A percentile compares a stretch with the other conserved stretches of the same genome.
These are phyloP conservation scores for Dromococcyx pavoninus DNA, from an alignment of 2,797 vertebrate genomes.

Conservation along the genomic window DNA sequence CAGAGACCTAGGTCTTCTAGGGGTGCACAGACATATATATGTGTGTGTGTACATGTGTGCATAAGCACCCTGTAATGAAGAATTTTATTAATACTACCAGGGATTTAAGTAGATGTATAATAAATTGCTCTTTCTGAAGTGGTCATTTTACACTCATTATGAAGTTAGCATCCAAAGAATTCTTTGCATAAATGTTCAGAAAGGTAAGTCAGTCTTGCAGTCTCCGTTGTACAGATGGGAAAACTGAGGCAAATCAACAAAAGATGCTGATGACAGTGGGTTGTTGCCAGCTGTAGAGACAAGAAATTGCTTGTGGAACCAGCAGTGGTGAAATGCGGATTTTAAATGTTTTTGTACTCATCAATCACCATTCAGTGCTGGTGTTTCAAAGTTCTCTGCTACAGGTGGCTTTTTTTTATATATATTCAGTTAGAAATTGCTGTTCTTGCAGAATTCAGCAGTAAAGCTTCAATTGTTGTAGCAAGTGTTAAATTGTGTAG, in stretches of 20 bases:
- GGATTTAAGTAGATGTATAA: neutral
- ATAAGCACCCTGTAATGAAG: neutral
- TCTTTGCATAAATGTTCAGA: neutral
- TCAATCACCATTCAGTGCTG: neutral
- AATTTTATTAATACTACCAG: neutral
- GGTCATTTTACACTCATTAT: neutral
- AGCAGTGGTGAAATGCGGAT: neutral
- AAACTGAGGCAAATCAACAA: neutral
- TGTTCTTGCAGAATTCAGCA: neutral
- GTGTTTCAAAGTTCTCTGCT: neutral
- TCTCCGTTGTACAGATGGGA: neutral
- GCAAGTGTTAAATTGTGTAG: neutral
- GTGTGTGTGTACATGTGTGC: too few species aligned
- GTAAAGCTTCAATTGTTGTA: neutral
- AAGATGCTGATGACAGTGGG: neutral
- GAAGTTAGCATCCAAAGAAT: neutral
- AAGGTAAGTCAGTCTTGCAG: neutral
- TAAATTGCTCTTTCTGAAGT: neutral
- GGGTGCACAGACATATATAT: neutral
- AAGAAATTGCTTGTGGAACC: neutral
- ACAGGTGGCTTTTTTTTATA: neutral
- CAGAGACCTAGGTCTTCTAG: neutral
- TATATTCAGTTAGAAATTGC: neutral
- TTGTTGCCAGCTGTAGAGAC: neutral
- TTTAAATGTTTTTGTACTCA: neutral